Evolutionary conservation across 1,140 invertebrate species (phyloP).

Genomic region (Trissolcus basalis): DNA sequence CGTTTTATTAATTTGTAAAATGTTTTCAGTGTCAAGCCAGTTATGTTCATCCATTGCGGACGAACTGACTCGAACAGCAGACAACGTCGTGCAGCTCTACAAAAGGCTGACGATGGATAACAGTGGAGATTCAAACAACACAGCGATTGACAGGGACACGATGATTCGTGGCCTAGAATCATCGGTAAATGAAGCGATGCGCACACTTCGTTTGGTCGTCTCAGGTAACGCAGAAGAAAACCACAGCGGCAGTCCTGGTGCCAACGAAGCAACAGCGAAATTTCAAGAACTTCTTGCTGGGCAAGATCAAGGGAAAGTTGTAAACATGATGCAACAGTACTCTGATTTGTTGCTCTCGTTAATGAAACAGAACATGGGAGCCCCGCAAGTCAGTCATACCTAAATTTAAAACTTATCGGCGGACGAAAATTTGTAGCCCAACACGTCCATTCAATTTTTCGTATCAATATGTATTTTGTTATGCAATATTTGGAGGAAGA

Average conservation of each 20-base stretch:
- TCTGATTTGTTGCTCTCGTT: constrained; percentile 79
- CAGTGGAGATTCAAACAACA: constrained; percentile 59
- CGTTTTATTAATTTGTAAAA: background rate
- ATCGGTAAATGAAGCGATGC: constrained; percentile 72
- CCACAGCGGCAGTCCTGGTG: constrained; percentile 59
- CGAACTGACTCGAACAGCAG: constrained; percentile 80
- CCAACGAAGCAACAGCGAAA: constrained; percentile 68
- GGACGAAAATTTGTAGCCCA: background rate
- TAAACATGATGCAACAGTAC: constrained; percentile 82
- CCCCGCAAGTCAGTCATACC: constrained; percentile 68
- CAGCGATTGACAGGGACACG: constrained; percentile 68
- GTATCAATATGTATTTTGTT: constrained; percentile 35
- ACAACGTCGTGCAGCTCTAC: constrained; percentile 82
- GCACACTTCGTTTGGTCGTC: constrained; percentile 68
- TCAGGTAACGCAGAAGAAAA: constrained; percentile 61
- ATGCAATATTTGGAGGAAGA: constrained; percentile 19
- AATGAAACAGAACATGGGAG: constrained; percentile 79
- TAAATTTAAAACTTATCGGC: constrained; percentile 49
- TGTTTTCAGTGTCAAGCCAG: constrained; percentile 79
- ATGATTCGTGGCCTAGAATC: constrained; percentile 72
- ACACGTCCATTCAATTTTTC: constrained; percentile 4
- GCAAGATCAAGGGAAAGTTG: constrained; percentile 76
- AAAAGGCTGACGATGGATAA: constrained; percentile 76
- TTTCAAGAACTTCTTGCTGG: constrained; percentile 69
- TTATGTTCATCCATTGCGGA: constrained; percentile 80